Evolutionary conservation across 2,797 vertebrate species (phyloP).

Genomic region (Limosa lapponica): DNA sequence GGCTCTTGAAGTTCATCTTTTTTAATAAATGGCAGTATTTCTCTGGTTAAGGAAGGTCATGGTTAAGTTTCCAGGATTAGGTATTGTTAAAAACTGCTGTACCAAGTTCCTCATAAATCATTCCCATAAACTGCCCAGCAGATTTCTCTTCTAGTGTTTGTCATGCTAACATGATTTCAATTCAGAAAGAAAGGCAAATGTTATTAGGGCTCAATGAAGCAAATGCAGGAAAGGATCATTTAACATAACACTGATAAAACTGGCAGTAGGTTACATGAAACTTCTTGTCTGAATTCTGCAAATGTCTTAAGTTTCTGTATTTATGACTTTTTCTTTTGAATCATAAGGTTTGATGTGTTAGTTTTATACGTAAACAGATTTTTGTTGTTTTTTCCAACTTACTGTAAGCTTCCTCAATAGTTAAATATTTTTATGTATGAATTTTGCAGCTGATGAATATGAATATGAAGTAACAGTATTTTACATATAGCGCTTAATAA

Average conservation of each 20-base stretch:
- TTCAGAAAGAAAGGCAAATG: constrained; percentile 31
- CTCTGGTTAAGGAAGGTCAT: background rate
- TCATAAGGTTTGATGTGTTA: background rate
- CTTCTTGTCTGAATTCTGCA: background rate
- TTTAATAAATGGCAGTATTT: background rate
- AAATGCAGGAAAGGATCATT: constrained; percentile 12
- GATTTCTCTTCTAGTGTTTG: constrained; percentile 26
- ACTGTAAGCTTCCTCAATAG: background rate
- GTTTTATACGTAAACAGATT: background rate
- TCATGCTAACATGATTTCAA: constrained; percentile 33
- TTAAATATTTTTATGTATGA: background rate
- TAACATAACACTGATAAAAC: constrained; percentile 1
- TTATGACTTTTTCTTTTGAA: background rate
- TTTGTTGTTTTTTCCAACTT: background rate
- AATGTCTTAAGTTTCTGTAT: background rate
- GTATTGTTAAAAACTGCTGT: background rate
- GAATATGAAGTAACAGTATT: background rate
- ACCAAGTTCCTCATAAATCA: background rate
- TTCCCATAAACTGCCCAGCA: constrained; percentile 4
- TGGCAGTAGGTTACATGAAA: background rate
- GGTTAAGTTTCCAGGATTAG: background rate
- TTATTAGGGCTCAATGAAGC: constrained; percentile 46
- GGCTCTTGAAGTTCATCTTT: background rate
- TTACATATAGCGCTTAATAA: background rate
- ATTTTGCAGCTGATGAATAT: background rate